Evolutionary conservation across 2,888 invertebrate genomes (phyloP).

Genomic region (Hydriomena furcata): DNA sequence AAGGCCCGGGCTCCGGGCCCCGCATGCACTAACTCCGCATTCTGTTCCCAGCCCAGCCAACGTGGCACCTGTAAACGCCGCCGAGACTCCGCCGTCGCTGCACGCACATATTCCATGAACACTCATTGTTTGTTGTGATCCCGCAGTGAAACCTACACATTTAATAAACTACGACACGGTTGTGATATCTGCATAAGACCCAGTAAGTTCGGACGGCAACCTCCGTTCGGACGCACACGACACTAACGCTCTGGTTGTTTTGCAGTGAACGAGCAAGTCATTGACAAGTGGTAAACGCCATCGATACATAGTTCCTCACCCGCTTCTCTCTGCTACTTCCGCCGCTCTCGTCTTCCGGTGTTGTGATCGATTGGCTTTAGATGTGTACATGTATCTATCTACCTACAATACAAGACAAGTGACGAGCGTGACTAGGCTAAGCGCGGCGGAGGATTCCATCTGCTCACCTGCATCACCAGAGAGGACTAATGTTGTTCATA

Average conservation of each 20-base stretch:
- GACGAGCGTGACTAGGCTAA: constrained; percentile 38
- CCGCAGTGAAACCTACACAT: constrained; percentile 82
- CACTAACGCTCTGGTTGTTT: constrained; percentile 80
- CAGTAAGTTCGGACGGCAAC: constrained; percentile 73
- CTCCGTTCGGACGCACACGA: constrained; percentile 60
- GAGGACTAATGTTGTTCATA: constrained; percentile 78
- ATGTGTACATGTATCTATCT: constrained; percentile 54
- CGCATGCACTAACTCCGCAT: constrained; percentile 77
- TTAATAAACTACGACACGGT: constrained; percentile 75
- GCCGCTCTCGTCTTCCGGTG: constrained; percentile 72
- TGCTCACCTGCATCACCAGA: constrained; percentile 64
- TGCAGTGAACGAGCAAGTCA: constrained; percentile 88
- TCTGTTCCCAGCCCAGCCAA: constrained; percentile 80
- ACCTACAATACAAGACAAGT: too few species aligned
- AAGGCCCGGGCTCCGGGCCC: constrained; percentile 38
- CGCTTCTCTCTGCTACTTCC: constrained; percentile 77
- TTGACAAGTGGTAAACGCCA: constrained; percentile 87
- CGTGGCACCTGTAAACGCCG: constrained; percentile 74
- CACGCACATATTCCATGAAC: constrained; percentile 82
- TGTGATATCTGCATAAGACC: constrained; percentile 76
- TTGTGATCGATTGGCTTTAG: constrained; percentile 62
- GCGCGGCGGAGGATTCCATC: constrained; percentile 44
- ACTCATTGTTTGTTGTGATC: constrained; percentile 83
- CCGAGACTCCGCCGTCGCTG: constrained; percentile 67
- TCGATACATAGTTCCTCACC: constrained; percentile 77